Evolutionary conservation across 2,113 vertebrate genomes (phyloP), one percentile per base, ranked within the genome.

Genomic region (Rhadina sibilatrix): DNA sequence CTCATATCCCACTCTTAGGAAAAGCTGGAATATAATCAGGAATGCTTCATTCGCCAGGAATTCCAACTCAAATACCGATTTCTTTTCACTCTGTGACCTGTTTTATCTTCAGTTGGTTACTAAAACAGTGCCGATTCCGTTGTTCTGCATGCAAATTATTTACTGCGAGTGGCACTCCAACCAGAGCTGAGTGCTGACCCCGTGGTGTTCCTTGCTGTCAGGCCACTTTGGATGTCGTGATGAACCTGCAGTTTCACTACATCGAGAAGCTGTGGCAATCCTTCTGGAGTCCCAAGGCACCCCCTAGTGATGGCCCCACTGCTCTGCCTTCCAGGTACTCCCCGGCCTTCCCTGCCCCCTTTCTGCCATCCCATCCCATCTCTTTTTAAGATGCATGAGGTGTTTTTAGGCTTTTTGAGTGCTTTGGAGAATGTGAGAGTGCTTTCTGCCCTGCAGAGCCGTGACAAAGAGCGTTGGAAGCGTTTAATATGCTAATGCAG

Each of bases 201-300:
- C 12, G 17, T 5, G 56, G 2, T 65, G 33, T 63, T 91, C 44
- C 86, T 88, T 69, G 70, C 94, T 90, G 78, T 35, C 92, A 99
- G 99, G 99, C 99, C 14, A 99, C 99, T 66, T n/a, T 99, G 87
- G 99, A 99, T 16, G 99, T 99, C 4, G 99, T 99, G 84, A 99
- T 99, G 98, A 99, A 99, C 96, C 98, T 99, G 30, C 99, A 99
- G 96, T 99, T 99, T 66, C 99, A 99, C 94, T 99, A 98, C 87
- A 99, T 99, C 13, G 99, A 99, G 98, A 99, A 99, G 92, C 98
- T 99, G 50, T 99, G 99, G 99, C 98, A 99, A 90, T 98, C 99
- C 59, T 99, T 99, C 98, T 99, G 99, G 99, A 99, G 98, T 97
- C 98, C 98, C 54, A 99, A 99, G 97, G 87, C 98, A 87, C 97